Evolutionary conservation across 2,797 vertebrate species (phyloP).

Genomic region (Hyperoplus immaculatus): DNA sequence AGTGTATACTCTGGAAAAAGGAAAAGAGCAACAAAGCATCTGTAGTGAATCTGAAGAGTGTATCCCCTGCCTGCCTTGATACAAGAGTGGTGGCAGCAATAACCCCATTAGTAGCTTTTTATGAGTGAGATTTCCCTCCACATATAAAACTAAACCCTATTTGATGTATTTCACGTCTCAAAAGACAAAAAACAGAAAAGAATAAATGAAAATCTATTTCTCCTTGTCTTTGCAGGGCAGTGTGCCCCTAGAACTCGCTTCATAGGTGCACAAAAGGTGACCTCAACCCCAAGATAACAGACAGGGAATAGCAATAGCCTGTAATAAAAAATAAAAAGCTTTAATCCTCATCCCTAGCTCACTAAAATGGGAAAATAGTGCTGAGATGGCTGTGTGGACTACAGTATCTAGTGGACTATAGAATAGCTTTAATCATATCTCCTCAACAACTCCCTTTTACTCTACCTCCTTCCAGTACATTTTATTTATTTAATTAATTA

Average conservation of each 20-base stretch:
- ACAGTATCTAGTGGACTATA: constrained; percentile 30
- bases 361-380: constrained; percentile 48
- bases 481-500: not conserved
- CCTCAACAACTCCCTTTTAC: constrained; percentile 12
- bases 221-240: constrained; percentile 22
- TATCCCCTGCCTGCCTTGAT: not conserved
- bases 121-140: not conserved
- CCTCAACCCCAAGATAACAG: constrained; percentile 40
- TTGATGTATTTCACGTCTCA: not conserved
- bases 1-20: not conserved
- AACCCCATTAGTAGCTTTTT: not conserved
- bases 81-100: not conserved
- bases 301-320: constrained; percentile 27
- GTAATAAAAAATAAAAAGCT: constrained; percentile 14
- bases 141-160: constrained; percentile 11
- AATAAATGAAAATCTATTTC: constrained; percentile 2
- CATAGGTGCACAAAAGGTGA: constrained; percentile 46
- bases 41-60: constrained; percentile 4
- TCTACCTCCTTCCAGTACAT: constrained; percentile 10
- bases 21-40: not conserved
- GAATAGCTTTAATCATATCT: constrained; percentile 29
- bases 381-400: constrained; percentile 44
- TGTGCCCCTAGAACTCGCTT: constrained; percentile 14
- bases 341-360: constrained; percentile 42
- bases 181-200: constrained; percentile 42